These are phyloP conservation scores for Psittacula cyanocephala DNA, from an alignment of 2,113 vertebrate genomes.

Conservation along the genomic window DNA sequence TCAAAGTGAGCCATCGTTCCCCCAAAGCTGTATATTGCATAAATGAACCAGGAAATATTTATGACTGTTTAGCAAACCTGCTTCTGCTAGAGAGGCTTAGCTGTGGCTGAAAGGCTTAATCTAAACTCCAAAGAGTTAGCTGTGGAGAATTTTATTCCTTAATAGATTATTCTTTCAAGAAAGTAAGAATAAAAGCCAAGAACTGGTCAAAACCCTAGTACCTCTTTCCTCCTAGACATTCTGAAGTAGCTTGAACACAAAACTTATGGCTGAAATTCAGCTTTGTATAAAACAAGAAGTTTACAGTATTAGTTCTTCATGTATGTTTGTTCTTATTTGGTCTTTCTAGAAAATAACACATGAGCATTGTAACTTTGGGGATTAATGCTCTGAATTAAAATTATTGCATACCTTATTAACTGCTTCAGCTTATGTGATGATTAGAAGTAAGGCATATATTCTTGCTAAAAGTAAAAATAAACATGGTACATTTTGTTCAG, in stretches of 20 bases:
- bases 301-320: neutral
- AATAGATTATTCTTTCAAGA: neutral
- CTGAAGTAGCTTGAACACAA: neutral
- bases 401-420: conserved; percentile 38
- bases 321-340: neutral
- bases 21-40: neutral
- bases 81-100: neutral
- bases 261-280: neutral
- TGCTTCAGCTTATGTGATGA: conserved; percentile 15
- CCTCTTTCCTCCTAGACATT: neutral
- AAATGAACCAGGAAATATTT: neutral
- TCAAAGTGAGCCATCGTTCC: neutral
- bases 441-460: conserved; percentile 8
- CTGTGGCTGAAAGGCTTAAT: neutral
- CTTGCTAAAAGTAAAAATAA: conserved; percentile 14
- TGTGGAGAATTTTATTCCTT: neutral
- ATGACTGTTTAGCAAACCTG: neutral
- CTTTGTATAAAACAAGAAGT: neutral
- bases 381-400: conserved; percentile 56
- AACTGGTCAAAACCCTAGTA: neutral
- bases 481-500: neutral
- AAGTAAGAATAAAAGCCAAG: neutral
- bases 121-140: neutral
- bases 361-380: conserved; percentile 2
- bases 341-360: conserved; percentile 15